Base-by-base conservation (phyloP, 2,797 vertebrate species). In the Catostomus latipinnis region DNA sequence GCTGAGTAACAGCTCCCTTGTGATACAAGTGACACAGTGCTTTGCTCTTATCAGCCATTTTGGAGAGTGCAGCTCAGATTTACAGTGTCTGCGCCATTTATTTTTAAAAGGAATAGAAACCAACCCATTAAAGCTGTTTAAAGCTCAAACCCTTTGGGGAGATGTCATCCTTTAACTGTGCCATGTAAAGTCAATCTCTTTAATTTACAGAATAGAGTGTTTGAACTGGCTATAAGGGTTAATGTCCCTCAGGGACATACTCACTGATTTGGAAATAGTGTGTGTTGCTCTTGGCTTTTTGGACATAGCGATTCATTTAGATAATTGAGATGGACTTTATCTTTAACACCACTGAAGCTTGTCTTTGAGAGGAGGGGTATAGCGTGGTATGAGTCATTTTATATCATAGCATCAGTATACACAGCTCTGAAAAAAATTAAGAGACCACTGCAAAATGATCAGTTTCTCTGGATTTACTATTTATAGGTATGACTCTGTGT, bases 61-160 rank as follows among this genome's bases (percentile, higher is more conserved):
- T 58, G 10, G 16, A 76, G 71, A 70, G 71, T 57, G 60, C 65
- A 69, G 71, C 12, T 70, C 74, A 78, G 82, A 86, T 86, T 86
- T 86, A 86, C 58, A 13, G 78, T 56, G 67, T 80, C 57, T 81
- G 78, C 12, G 9, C 34, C 70, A 71, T 72, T 84, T 84, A 18
- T 18, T 78, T 83, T 84, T 79, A 82, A 76, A 60, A 80, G 70
- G 63, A 76, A 78, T 76, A 84, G 50, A 79, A 79, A 63, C 69
- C 63, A 79, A 79, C 11, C 50, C 77, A 71, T 79, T 72, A 78
- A 78, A 70, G 57, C 77, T 72, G 68, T 53, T 79, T 79, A 72
- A 79, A 71, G 66, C 58, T 53, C 56, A 71, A 70, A 56, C 16
- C 43, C 52, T 79, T 72, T 14, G 43, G 66, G 76, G 57, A 78